These are phyloP conservation scores for Paramormyrops kingsleyae DNA, from an alignment of 2,113 vertebrate genomes.

Conservation along the genomic window DNA sequence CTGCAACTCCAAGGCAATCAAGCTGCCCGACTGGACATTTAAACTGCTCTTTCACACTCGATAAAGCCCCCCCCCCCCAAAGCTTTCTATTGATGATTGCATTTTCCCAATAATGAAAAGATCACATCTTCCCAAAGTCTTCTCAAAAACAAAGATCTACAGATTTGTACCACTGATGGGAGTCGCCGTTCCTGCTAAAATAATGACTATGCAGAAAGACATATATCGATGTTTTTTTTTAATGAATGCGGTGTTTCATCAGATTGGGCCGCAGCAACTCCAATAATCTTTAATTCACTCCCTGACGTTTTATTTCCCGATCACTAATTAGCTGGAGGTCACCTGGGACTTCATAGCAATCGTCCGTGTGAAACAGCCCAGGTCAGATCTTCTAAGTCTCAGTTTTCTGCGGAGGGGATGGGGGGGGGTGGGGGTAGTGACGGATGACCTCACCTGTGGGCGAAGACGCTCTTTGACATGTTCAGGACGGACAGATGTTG, in stretches of 20 bases:
- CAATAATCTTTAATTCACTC: not conserved
- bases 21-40: not conserved
- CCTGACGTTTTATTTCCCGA: not conserved
- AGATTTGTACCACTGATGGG: not conserved
- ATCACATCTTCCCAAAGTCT: not conserved
- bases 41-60: not conserved
- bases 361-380: not conserved
- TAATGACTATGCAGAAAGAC: not conserved
- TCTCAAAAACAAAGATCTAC: not conserved
- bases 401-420: not conserved
- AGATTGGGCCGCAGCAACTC: not conserved
- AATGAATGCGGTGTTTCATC: not conserved
- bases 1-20: not conserved
- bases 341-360: not conserved
- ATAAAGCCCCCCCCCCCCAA: not conserved
- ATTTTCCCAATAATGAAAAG: not conserved
- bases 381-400: not conserved
- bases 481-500: slow-evolving; percentile 70
- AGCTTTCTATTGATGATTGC: not conserved
- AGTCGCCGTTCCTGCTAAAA: not conserved
- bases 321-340: not conserved
- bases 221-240: not conserved
- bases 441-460: slow-evolving; percentile 59
- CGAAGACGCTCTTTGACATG: slow-evolving; percentile 73
- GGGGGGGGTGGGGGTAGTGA: not conserved